Base-by-base conservation (phyloP, 2,888 invertebrate species). In the Neoascia interrupta region DNA sequence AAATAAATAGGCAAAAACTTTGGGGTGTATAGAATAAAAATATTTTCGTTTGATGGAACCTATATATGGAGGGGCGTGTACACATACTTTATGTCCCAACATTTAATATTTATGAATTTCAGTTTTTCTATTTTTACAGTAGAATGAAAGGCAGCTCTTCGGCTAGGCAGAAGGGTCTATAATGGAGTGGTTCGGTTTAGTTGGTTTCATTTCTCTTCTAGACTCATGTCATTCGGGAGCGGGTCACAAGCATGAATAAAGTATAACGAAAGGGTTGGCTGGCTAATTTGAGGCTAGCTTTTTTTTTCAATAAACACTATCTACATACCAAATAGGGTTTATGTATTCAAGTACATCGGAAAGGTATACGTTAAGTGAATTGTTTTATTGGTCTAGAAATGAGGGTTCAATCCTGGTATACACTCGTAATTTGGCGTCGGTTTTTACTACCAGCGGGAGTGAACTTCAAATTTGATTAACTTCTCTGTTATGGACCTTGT, bases 61-160 rank as follows among this genome's bases (percentile, higher is more conserved):
- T 13, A 28, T 15, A 34, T 31, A 23, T n/a, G 16, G 31, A n/a
- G 37, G n/a, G 8, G 19, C 16, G 1, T 47, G 8, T 16, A 11
- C 49, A 37, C 47, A 74, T 54, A 49, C 41, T 54, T 74, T 47
- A 68, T 68, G 54, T n/a, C n/a, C 31, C 13, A 39, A 61, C 61
- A 54, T 68, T 41, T 68, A 68, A 74, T 68, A 68, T 74, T 61
- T 74, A 74, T 74, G 54, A 68, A 68, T 68, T 54, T 68, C 34
- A 8, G 60, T 28, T 5, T 58, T 61, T 54, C 51, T 39, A 63
- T 60, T 60, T 73, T 74, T 47, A 60, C 45, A 60, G 53, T 21
- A 49, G 16, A 54, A 53, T 41, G 54, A 54, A 66, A 68, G 34
- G 56, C 8, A 6, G 10, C 31, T 31, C 31, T 8, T 31, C 8